Conservation (phyloP, 2,888 invertebrate species). For the Idaea biselata region DNA sequence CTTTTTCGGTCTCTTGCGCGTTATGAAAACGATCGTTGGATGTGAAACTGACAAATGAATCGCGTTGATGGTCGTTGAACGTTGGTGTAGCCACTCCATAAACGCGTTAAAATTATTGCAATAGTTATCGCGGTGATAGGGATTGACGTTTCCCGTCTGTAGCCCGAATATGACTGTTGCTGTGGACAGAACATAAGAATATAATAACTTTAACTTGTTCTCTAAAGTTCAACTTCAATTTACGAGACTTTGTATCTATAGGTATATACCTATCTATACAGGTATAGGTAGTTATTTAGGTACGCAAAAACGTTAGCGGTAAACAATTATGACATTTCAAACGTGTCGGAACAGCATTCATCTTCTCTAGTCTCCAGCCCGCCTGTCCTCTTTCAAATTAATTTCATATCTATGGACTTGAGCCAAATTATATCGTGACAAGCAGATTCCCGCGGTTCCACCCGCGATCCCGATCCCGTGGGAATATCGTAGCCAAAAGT, state of each 20-base stretch:
- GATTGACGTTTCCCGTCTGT: too few species aligned
- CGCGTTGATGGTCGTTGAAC: too few species aligned
- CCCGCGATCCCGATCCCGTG: too few species aligned
- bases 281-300: neutral
- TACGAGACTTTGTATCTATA: neutral
- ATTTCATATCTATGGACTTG: neutral
- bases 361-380: neutral
- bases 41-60: too few species aligned
- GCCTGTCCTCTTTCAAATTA: neutral
- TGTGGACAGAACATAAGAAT: too few species aligned
- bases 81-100: too few species aligned
- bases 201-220: neutral
- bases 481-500: too few species aligned
- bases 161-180: too few species aligned
- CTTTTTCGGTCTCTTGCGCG: too few species aligned
- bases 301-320: neutral
- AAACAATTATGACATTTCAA: neutral
- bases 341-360: neutral
- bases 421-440: neutral
- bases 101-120: neutral
- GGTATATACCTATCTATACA: neutral
- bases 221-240: neutral
- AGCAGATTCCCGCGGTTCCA: too few species aligned
- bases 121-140: too few species aligned
- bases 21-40: too few species aligned